A percentile compares a stretch with the other conserved stretches of the same genome.
phyloP scores from a whole-genome alignment of 2,113 vertebrate genomes.

The Hemichromis elongatus region DNA sequence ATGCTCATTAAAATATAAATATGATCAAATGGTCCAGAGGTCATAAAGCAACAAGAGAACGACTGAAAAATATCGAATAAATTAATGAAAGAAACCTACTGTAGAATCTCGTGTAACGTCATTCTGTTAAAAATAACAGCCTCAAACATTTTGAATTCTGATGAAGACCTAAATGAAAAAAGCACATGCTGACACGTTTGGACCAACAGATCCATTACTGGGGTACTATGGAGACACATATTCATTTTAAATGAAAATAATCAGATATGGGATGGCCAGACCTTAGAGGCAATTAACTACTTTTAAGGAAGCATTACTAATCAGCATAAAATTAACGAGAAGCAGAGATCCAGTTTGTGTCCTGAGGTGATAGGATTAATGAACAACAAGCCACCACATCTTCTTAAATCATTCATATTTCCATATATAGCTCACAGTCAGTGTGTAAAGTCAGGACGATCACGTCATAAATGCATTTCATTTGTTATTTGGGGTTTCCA shows the following conservation, averaged over 20 bases:
- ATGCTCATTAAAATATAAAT: no score
- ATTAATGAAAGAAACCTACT: neutral
- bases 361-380: neutral
- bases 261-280: neutral
- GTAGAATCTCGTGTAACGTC: neutral
- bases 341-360: neutral
- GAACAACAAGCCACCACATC: neutral
- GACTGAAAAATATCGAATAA: neutral
- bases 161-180: neutral
- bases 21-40: no score
- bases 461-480: neutral
- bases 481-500: neutral
- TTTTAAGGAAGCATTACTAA: neutral
- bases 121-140: neutral
- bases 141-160: neutral
- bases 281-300: neutral
- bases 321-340: slow-evolving; percentile 2
- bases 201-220: slow-evolving; percentile 2
- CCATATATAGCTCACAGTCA: neutral
- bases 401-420: neutral
- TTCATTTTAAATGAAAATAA: neutral
- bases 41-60: no score
- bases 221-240: neutral
- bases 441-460: neutral
- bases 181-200: neutral